Evolutionary conservation across 2,113 vertebrate genomes (phyloP).

Genomic region (Zootoca vivipara): DNA sequence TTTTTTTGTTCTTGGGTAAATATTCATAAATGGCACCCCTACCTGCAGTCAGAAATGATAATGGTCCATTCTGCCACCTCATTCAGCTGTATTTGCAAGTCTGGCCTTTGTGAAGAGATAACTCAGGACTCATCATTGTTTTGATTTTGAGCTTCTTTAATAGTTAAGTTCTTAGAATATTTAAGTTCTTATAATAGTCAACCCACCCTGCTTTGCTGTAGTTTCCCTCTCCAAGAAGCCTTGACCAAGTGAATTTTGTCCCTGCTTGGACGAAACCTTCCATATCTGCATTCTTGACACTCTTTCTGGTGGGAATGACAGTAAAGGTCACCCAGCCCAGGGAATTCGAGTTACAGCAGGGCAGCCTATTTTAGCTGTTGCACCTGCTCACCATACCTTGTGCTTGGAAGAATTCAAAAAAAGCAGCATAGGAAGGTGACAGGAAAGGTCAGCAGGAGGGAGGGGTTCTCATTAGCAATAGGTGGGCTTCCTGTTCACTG

Average conservation of each 20-base stretch:
- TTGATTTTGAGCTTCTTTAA: not conserved
- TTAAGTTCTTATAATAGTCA: too few relatives aligned
- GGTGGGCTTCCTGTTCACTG: not conserved
- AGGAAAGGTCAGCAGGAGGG: not conserved
- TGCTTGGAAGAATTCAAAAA: constrained; percentile 1
- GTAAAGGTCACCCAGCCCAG: constrained; percentile 10
- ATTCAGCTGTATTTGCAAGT: not conserved
- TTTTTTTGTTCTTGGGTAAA: too few relatives aligned
- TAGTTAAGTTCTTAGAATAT: too few relatives aligned
- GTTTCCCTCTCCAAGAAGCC: not conserved
- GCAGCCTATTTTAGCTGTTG: constrained; percentile 34
- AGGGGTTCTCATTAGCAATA: fast-evolving
- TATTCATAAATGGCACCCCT: too few relatives aligned
- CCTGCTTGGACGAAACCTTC: constrained; percentile 17
- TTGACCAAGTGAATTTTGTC: not conserved
- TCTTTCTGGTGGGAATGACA: not conserved
- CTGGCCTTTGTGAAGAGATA: not conserved
- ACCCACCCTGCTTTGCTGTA: not conserved
- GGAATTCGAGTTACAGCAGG: not conserved
- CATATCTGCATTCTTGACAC: not conserved
- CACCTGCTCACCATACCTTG: constrained; percentile 37
- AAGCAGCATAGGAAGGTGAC: not conserved
- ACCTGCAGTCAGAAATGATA: not conserved
- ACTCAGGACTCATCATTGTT: not conserved
- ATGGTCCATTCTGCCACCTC: not conserved